phyloP scores from a whole-genome alignment of 2,797 vertebrate species.

The Onychomys leucogaster region DNA sequence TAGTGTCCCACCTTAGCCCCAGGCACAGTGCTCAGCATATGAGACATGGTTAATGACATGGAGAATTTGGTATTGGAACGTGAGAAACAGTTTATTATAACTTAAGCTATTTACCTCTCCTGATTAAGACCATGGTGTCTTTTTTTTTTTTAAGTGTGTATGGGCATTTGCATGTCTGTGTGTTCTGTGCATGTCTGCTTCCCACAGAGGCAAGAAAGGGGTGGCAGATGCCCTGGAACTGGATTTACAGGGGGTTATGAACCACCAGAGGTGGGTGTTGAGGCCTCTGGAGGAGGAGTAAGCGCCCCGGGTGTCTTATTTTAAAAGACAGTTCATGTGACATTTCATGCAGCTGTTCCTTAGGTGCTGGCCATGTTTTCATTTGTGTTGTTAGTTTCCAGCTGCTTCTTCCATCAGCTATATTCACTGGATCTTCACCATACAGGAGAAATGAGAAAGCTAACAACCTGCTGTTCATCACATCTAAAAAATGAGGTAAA shows the following conservation, averaged over 20 bases:
- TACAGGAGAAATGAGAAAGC: background rate
- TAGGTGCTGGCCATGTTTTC: background rate
- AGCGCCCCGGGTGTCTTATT: background rate
- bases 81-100: background rate
- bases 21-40: background rate
- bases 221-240: background rate
- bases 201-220: background rate
- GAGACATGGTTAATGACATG: background rate
- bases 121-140: background rate
- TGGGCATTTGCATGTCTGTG: background rate
- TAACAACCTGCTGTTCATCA: background rate
- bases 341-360: background rate
- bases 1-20: background rate
- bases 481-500: background rate
- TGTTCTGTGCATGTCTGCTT: background rate
- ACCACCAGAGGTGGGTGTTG: background rate
- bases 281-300: background rate
- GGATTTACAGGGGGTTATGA: background rate
- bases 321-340: background rate
- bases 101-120: background rate
- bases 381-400: background rate
- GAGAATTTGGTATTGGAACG: background rate
- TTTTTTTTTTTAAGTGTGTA: background rate
- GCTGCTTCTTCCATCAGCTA: background rate
- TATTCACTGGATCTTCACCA: background rate